Conservation (phyloP, 2,888 invertebrate species). For the Biston betularia region DNA sequence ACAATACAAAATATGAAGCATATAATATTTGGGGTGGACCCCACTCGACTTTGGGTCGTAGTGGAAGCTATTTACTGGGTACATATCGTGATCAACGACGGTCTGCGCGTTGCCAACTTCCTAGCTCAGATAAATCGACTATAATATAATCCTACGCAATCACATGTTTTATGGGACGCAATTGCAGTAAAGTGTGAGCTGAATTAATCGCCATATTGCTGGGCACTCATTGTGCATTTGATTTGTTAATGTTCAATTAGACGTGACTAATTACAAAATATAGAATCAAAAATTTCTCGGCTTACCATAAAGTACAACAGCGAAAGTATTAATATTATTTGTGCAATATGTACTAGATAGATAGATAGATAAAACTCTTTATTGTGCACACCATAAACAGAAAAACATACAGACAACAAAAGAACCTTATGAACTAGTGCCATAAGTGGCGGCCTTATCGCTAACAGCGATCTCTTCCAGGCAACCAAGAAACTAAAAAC, state of each 20-base stretch:
- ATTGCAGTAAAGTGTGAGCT: slow-evolving; percentile 30
- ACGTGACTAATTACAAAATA: slow-evolving; percentile 2
- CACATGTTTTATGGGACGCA: slow-evolving; percentile 36
- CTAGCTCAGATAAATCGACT: slow-evolving; percentile 44
- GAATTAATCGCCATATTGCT: slow-evolving; percentile 27
- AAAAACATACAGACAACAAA: no score
- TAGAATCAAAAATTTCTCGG: background rate
- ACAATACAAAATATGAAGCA: slow-evolving; percentile 37
- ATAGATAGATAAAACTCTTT: no score
- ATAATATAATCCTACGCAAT: slow-evolving; percentile 39
- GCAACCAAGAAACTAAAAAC: no score
- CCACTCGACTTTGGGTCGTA: slow-evolving; percentile 26
- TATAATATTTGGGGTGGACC: slow-evolving; percentile 21
- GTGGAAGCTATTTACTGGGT: slow-evolving; percentile 30
- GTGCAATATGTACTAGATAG: background rate
- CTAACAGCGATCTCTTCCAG: no score
- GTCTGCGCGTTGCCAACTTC: slow-evolving; percentile 46
- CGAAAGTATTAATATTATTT: background rate
- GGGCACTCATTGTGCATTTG: background rate
- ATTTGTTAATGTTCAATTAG: slow-evolving; percentile 20
- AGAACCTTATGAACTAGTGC: no score
- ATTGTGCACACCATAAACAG: no score
- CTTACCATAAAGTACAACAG: background rate
- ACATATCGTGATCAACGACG: slow-evolving; percentile 33
- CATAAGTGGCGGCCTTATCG: no score